Base-by-base conservation (phyloP, 2,113 vertebrate genomes). In the Rhinolophus sinicus region DNA sequence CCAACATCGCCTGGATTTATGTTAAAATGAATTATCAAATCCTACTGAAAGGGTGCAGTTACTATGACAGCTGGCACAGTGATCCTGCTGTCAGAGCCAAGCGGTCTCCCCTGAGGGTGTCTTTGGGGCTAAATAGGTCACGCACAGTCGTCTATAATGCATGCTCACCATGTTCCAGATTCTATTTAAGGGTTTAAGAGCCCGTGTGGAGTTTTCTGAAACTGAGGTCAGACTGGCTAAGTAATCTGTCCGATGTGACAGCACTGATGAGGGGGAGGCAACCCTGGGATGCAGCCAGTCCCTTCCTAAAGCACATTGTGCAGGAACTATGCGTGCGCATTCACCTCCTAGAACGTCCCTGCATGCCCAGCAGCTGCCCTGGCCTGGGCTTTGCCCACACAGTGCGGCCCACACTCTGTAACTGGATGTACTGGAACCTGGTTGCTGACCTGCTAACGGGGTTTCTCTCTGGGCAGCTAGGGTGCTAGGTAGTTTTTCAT, bases 261-360 rank as follows among this genome's bases (percentile, higher is more conserved):
- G 24, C 4, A 24, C 30, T 5, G 69, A 33, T 2, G 24, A 62
- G 50, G 9, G 6, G 69, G 50, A 58, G 4, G 60, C 5, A 19
- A 28, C 3, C 6, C 47, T 18, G 44, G 67, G n/a, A 35, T 54
- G 73, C 2, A 10, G 33, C 24, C 22, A 18, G n/a, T 26, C 11
- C 56, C 35, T 35, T 12, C 56, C 77, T 35, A 60, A 35, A 35
- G 60, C 1, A 2, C 60, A 28, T 15, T 5, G 38, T 44, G 76
- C 35, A 26, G 0, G 6, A 69, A 19, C 35, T 2, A 0, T 2
- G 44, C 1, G 22, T 6, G 2, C 0, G 2, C 10, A 3, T 1
- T 6, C 11, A 1, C 82, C 38, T 58, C 60, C 15, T 0, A 21
- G 35, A 56, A n/a, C 35, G 15, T 2, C 14, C 13, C 15, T 40